These are phyloP conservation scores for Copidosoma aretas DNA, from an alignment of 2,888 invertebrate genomes.

Conservation along the genomic window DNA sequence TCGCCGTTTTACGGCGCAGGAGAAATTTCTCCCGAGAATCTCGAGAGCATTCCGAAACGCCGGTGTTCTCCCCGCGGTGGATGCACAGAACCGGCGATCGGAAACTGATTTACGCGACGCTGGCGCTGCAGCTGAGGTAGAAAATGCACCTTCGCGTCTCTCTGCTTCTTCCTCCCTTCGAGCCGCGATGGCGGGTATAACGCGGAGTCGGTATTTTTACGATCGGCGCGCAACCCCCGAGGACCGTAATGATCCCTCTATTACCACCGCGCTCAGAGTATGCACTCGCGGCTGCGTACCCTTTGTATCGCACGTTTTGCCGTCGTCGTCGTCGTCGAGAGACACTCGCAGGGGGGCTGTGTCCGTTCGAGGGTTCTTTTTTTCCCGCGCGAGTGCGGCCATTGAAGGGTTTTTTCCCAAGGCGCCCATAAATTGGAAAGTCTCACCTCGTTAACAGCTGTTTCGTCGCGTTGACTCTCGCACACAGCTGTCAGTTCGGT, in stretches of 20 bases:
- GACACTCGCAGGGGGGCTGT: too few relatives aligned
- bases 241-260: constrained; percentile 23
- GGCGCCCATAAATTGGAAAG: constrained; percentile 33
- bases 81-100: neutral
- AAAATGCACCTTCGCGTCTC: too few relatives aligned
- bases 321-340: too few relatives aligned
- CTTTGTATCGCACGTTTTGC: too few relatives aligned
- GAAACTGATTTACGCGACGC: constrained; percentile 13
- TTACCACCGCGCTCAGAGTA: neutral
- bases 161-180: neutral
- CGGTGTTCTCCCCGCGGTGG: too few relatives aligned
- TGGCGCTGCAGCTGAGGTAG: neutral
- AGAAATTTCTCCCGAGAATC: too few relatives aligned
- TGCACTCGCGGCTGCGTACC: too few relatives aligned
- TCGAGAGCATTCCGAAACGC: too few relatives aligned
- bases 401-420: constrained; percentile 18
- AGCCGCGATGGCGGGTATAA: neutral
- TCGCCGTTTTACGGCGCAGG: too few relatives aligned
- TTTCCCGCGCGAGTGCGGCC: constrained; percentile 2
- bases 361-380: too few relatives aligned
- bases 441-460: constrained; percentile 36
- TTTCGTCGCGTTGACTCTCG: constrained; percentile 16
- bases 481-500: too few relatives aligned
- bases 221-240: constrained; percentile 7
- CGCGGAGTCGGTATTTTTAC: constrained; percentile 33